Percentiles rank a stretch among this genome's conserved stretches.
Evolutionary conservation across 2,797 vertebrate species (phyloP).

Genomic region (Vespertilio murinus): DNA sequence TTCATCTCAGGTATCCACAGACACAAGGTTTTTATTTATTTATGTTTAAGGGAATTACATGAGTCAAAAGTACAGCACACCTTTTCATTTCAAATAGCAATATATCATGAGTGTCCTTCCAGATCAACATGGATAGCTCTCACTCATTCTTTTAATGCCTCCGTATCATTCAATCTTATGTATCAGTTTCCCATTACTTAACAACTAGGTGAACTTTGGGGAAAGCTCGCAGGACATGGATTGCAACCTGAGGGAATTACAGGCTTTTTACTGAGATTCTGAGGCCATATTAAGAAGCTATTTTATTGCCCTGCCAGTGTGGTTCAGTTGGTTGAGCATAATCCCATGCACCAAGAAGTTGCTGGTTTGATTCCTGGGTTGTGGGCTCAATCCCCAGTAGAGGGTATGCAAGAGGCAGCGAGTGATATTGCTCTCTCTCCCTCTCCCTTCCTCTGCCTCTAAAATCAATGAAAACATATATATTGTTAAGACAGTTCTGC

Average conservation of each 20-base stretch:
- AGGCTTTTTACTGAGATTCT: neutral
- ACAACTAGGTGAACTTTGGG: neutral
- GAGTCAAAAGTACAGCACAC: neutral
- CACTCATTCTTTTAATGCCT: neutral
- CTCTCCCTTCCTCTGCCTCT: too few species aligned
- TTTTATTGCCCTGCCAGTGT: neutral
- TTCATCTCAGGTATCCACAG: neutral
- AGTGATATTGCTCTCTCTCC: too few species aligned
- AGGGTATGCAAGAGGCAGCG: too few species aligned
- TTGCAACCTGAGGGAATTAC: neutral
- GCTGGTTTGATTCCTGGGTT: too few species aligned
- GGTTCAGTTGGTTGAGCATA: too few species aligned
- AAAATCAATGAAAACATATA: too few species aligned
- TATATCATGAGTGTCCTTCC: neutral
- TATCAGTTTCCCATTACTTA: neutral
- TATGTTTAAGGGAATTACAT: neutral
- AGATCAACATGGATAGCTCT: neutral
- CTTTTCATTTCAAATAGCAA: neutral
- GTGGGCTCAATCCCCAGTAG: too few species aligned
- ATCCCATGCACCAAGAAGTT: too few species aligned
- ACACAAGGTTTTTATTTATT: neutral
- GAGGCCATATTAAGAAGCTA: neutral
- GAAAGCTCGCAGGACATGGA: neutral
- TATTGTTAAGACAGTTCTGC: neutral
- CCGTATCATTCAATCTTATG: neutral